Evolutionary conservation across 2,113 vertebrate genomes (phyloP).

Genomic region (Orientallactaga bullata): DNA sequence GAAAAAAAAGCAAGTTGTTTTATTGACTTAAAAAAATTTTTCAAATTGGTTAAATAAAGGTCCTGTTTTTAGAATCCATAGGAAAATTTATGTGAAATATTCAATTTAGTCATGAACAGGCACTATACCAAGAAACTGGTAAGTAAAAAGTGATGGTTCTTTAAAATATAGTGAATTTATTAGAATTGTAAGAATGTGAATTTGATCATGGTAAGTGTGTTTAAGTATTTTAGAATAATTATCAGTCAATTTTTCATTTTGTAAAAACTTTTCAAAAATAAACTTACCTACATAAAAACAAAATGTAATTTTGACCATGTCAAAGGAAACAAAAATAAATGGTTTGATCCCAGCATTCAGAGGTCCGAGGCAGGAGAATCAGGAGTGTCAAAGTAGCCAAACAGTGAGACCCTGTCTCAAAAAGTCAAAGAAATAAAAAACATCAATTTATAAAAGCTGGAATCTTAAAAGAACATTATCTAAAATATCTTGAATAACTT

Average conservation of each 20-base stretch:
- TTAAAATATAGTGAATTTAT: not conserved
- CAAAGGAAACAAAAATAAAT: not conserved
- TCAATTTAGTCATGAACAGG: not conserved
- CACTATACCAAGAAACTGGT: not conserved
- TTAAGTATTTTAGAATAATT: not conserved
- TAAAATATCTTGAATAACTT: not conserved
- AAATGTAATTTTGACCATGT: not conserved
- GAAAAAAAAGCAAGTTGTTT: not conserved
- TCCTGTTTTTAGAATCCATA: not conserved
- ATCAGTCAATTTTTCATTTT: not conserved
- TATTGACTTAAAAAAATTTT: not conserved
- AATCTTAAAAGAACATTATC: not conserved
- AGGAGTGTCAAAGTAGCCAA: not conserved
- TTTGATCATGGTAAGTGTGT: not conserved
- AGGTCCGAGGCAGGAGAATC: not conserved
- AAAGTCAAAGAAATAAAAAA: not conserved
- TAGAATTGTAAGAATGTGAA: conserved; percentile 8
- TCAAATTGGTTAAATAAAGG: conserved; percentile 6
- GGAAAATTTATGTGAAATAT: not conserved
- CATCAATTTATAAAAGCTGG: not conserved
- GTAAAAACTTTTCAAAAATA: not conserved
- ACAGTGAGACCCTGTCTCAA: not conserved
- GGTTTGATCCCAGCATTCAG: not conserved
- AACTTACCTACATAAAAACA: not conserved
- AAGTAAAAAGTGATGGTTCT: not conserved